Base-by-base conservation (phyloP, 2,888 invertebrate species). In the Ypsolopha sequella region DNA sequence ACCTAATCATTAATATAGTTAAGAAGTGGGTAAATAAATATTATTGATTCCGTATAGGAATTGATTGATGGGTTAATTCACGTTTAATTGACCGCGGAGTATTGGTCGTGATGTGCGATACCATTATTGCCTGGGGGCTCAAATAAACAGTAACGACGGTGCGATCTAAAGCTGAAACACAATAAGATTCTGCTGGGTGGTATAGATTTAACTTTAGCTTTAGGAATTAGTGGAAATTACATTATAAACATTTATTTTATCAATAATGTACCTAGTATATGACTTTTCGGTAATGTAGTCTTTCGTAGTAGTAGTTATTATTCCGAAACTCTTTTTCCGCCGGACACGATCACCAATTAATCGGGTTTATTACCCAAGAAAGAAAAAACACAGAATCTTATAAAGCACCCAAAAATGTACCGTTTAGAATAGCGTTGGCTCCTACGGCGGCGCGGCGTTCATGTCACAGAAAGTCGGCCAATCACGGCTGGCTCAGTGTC, bases 11-110 rank as follows among this genome's bases (percentile, higher is more conserved):
- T 60, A 64, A 62, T 63, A 60, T 63, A 62, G 60, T 66, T 70
- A 68, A 65, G 64, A 61, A 68, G 64, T 66, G 70, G 68, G 67
- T 73, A 68, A 68, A 69, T 64, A 66, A 59, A 57, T 62, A 66
- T 66, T 70, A 69, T 65, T 64, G 63, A 65, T 69, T 70, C 66
- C 61, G 69, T 66, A 72, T 63, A 67, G 70, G 73, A 64, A 71
- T 73, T 76, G 79, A 80, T 80, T 76, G 78, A 81, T 80, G 70
- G 76, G 71, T 75, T 80, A 78, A 81, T 78, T 76, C 66, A 60
- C 68, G 60, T 61, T 63, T 78, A 80, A 79, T 79, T 75, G 76
- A 76, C 74, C 69, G 73, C 65, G 61, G 56, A 59, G 62, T 68
- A 73, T 77, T 71, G 75, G 80, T 80, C 80, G 80, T 80, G 80